Evolutionary conservation across 2,797 vertebrate genomes (phyloP).

Genomic region (Microctenopoma stevenorrisi): DNA sequence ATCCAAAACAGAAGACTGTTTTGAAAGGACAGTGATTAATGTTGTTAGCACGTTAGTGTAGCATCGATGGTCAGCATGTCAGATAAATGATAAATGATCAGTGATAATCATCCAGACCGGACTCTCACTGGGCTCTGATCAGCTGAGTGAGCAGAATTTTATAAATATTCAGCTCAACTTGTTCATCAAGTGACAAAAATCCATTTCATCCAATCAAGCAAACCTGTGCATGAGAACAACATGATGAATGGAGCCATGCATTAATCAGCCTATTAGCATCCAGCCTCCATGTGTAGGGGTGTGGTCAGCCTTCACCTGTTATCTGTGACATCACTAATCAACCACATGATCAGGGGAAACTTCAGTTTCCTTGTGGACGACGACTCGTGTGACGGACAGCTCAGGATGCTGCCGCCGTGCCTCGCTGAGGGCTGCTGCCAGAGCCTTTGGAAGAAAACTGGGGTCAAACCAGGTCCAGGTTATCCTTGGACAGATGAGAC

Average conservation of each 20-base stretch:
- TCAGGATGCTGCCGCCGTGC: slow-evolving; percentile 94
- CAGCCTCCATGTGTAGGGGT: neutral
- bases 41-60: neutral
- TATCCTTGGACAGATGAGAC: neutral
- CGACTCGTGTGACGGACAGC: slow-evolving; percentile 95
- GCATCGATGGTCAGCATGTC: neutral
- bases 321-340: slow-evolving; percentile 76
- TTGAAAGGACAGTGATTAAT: neutral
- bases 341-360: slow-evolving; percentile 84
- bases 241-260: slow-evolving; percentile 39
- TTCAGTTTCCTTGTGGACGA: slow-evolving; percentile 95
- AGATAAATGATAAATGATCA: neutral
- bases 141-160: neutral
- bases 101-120: neutral
- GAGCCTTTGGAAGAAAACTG: slow-evolving; percentile 79
- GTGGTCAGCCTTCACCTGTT: slow-evolving; percentile 36
- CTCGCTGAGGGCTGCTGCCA: slow-evolving; percentile 91
- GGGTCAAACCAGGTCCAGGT: slow-evolving; percentile 23
- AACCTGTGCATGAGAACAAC: neutral
- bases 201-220: no score
- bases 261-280: slow-evolving; percentile 35
- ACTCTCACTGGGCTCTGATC: neutral
- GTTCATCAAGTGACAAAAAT: neutral
- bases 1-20: neutral
- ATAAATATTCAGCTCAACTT: neutral